Conservation (phyloP, 2,113 vertebrate species). For the Ictidomys tridecemlineatus region DNA sequence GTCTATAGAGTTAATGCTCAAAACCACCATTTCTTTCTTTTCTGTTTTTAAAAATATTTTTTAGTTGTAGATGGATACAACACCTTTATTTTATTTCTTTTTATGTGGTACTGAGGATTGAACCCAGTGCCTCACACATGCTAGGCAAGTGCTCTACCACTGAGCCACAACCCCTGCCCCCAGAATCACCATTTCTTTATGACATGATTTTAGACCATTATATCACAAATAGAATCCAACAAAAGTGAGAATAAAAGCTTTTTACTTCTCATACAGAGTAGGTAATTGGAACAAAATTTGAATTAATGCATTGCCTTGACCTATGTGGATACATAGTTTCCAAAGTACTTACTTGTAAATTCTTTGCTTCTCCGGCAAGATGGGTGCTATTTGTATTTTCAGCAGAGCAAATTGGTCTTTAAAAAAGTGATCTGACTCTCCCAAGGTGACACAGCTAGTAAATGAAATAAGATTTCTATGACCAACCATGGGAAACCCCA, state of each 20-base stretch:
- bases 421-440: not conserved
- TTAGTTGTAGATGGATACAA: no score
- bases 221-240: not conserved
- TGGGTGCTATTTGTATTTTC: not conserved
- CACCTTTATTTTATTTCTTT: no score
- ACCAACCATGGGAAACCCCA: not conserved
- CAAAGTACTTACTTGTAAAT: not conserved
- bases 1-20: not conserved
- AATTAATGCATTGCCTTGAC: not conserved
- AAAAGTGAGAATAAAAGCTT: conserved; percentile 22
- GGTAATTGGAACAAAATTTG: not conserved
- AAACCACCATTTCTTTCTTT: not conserved
- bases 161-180: no score
- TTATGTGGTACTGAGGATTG: no score
- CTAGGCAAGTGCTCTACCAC: no score
- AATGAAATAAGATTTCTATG: not conserved
- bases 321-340: not conserved
- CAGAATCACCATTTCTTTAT: not conserved
- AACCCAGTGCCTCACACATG: no score
- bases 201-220: not conserved
- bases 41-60: no score
- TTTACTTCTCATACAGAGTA: not conserved
- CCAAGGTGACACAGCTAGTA: not conserved
- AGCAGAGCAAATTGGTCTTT: not conserved
- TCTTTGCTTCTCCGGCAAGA: not conserved